Evolutionary conservation across 2,113 vertebrate species (phyloP).

Genomic region (Carlito syrichta): DNA sequence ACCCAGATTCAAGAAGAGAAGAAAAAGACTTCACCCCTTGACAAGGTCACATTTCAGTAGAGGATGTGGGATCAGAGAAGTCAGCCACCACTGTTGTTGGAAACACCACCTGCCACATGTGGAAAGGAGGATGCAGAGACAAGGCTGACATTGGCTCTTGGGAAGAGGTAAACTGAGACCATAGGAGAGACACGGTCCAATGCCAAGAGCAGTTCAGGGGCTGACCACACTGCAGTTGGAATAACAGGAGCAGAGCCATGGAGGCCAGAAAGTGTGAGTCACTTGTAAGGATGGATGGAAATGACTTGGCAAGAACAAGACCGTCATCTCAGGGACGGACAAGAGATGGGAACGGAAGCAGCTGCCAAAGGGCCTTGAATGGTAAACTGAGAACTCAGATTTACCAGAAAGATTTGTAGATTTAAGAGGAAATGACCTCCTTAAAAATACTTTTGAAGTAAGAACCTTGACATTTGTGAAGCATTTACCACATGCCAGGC

Average conservation of each 20-base stretch:
- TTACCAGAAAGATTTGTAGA: not conserved
- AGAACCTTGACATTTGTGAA: not conserved
- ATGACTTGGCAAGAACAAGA: slow-evolving; percentile 8
- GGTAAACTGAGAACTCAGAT: not conserved
- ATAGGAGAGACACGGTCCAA: not conserved
- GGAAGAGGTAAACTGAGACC: not conserved
- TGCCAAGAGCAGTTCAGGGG: not conserved
- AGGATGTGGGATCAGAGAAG: not conserved
- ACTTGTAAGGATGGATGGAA: not conserved
- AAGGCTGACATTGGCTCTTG: not conserved
- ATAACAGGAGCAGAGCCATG: not conserved
- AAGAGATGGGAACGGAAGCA: not conserved
- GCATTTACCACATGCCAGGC: not conserved
- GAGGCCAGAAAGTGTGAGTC: slow-evolving; percentile 7
- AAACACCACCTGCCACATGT: not conserved
- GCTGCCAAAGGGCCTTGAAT: not conserved
- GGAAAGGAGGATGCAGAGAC: not conserved
- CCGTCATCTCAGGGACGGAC: slow-evolving; percentile 16
- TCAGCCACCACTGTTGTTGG: not conserved
- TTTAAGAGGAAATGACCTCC: not conserved
- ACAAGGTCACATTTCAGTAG: not conserved
- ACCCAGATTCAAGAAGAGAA: not conserved
- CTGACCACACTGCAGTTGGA: not conserved
- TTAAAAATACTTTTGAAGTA: not conserved
- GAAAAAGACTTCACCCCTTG: not conserved